Percentiles rank a stretch among this genome's conserved stretches.
phyloP scores from a whole-genome alignment of 2,888 invertebrate genomes.

The Chamaedrilus cognettii region DNA sequence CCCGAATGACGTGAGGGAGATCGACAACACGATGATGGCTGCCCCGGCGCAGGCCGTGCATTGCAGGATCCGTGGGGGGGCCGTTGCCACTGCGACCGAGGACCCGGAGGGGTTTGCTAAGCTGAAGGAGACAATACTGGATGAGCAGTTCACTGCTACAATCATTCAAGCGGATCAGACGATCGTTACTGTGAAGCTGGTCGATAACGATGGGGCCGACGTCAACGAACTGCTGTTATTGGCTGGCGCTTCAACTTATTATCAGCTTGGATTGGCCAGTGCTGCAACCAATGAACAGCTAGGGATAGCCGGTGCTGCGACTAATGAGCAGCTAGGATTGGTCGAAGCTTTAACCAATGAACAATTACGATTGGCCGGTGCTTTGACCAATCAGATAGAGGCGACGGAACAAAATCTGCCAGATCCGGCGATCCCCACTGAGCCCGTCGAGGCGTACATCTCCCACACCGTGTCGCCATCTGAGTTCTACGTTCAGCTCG shows the following conservation, averaged over 20 bases:
- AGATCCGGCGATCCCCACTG: background rate
- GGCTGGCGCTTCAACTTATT: background rate
- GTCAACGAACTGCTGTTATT: background rate
- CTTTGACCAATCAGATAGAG: too few species aligned
- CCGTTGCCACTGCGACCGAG: too few species aligned
- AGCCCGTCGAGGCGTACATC: background rate
- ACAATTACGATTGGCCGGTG: too few species aligned
- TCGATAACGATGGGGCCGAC: background rate
- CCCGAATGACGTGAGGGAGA: slow-evolving; percentile 16
- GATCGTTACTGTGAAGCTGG: background rate
- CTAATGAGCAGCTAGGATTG: too few species aligned
- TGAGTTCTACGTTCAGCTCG: slow-evolving; percentile 46
- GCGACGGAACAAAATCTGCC: too few species aligned
- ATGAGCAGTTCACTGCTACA: background rate
- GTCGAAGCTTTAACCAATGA: too few species aligned
- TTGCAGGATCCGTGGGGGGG: slow-evolving; percentile 33
- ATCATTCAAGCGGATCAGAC: too few species aligned
- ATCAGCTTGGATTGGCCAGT: background rate
- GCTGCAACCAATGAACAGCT: background rate
- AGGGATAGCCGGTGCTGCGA: background rate
- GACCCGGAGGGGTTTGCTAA: too few species aligned
- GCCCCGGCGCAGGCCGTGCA: slow-evolving; percentile 35
- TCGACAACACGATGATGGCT: slow-evolving; percentile 35
- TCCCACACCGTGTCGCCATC: slow-evolving; percentile 35
- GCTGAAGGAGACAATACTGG: slow-evolving; percentile 9